These are phyloP conservation scores for Punctoribates punctum DNA, from an alignment of 2,888 invertebrate species.

Conservation along the genomic window DNA sequence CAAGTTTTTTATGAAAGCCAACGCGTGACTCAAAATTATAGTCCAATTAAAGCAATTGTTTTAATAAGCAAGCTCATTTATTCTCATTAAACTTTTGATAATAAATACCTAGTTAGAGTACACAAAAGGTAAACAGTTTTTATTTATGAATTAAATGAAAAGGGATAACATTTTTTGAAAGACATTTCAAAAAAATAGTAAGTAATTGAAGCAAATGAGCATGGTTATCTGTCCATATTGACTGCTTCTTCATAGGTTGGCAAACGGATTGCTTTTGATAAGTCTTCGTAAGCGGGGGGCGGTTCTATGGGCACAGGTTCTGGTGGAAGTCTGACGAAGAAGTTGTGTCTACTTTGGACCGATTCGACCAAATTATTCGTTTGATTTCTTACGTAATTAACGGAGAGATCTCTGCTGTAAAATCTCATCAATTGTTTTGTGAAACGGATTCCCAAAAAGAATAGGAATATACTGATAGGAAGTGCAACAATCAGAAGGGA, in stretches of 20 bases:
- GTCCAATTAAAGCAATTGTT: too few relatives aligned
- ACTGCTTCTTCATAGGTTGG: conserved; percentile 28
- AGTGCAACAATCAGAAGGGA: conserved; percentile 18
- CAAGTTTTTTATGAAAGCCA: too few relatives aligned
- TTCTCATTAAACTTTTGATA: too few relatives aligned
- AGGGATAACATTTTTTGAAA: neutral
- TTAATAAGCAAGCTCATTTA: too few relatives aligned
- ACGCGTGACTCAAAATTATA: too few relatives aligned
- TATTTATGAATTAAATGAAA: too few relatives aligned
- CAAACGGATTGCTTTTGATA: neutral
- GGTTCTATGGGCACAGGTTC: neutral
- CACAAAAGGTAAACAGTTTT: too few relatives aligned
- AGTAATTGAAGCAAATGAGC: neutral
- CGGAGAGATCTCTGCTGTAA: neutral
- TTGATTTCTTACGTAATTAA: neutral
- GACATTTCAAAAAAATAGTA: neutral
- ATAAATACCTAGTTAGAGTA: too few relatives aligned
- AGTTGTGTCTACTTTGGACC: too few relatives aligned
- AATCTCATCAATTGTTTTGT: neutral
- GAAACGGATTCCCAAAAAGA: conserved; percentile 2
- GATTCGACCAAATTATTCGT: neutral
- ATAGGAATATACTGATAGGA: conserved; percentile 22
- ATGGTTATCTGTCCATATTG: neutral
- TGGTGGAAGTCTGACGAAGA: neutral
- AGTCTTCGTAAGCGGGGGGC: conserved; percentile 16